Evolutionary conservation across 2,113 vertebrate genomes (phyloP), one percentile per base, ranked within the genome.

Genomic region (Catagonus wagneri): DNA sequence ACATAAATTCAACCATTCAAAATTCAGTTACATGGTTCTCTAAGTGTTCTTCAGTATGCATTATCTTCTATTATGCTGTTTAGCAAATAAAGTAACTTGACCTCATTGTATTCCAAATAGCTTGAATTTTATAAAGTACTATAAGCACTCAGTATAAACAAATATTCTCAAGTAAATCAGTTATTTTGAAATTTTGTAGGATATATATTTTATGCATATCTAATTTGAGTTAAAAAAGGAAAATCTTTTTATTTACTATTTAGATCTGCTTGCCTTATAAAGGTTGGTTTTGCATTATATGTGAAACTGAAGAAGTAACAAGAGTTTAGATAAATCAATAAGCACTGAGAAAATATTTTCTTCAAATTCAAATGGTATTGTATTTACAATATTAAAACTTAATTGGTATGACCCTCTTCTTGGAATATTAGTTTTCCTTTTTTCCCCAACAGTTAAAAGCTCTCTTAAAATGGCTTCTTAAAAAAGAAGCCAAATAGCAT

Each of bases 351-450:
- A 93, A 80, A 89, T 63, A 0, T 94, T 92, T 81, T 92, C 19
- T 94, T 92, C 84, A 69, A 80, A 74, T 93, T 91, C 2, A 11
- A 63, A n/a, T 36, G 0, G 2, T 69, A 66, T n/a, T 60, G 12
- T 69, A 63, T 84, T 90, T 88, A 74, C 6, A 93, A 54, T 95
- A 74, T 61, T 93, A 84, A 93, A 68, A 3, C 12, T 91, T 88
- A 90, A 63, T 56, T 83, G 25, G 71, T 65, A 22, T 58, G 61
- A 78, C 72, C 2, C 10, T 79, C 2, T 89, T 69, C 66, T 90
- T 89, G 27, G 29, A 83, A 83, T 93, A 69, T 61, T 90, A 90
- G 20, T 78, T 95, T 93, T 93, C 17, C 83, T 66, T 90, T 93
- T 61, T 89, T 9, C 8, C 29, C 27, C 22, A 90, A 81, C 13